These are phyloP conservation scores for Sinelater perroti DNA, from an alignment of 2,888 invertebrate genomes.

Conservation along the genomic window DNA sequence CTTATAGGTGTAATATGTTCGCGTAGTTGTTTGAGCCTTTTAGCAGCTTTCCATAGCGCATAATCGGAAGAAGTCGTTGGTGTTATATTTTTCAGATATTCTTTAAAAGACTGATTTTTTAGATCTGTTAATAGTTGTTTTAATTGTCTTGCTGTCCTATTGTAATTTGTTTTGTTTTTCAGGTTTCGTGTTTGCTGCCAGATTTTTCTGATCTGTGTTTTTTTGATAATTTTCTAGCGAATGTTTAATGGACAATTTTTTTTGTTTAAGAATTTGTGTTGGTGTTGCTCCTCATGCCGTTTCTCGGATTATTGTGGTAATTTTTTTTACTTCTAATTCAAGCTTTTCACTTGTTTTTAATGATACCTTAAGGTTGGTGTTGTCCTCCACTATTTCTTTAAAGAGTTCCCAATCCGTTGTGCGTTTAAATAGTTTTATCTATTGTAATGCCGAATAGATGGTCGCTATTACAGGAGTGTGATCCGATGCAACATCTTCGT, in stretches of 20 bases:
- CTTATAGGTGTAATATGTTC: not conserved
- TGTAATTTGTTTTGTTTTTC: constrained; percentile 8
- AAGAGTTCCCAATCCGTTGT: constrained; percentile 6
- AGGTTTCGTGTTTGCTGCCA: too few relatives aligned
- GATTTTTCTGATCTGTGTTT: too few relatives aligned
- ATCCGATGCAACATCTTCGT: not conserved
- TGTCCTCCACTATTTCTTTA: not conserved
- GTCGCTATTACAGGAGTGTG: constrained; percentile 5
- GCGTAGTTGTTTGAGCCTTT: constrained; percentile 12
- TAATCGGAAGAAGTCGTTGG: constrained; percentile 4
- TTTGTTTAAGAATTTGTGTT: too few relatives aligned
- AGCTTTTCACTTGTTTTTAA: not conserved
- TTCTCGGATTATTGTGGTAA: too few relatives aligned
- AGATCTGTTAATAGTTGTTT: constrained; percentile 12
- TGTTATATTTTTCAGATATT: constrained; percentile 2
- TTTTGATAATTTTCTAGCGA: too few relatives aligned
- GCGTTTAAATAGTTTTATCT: constrained; percentile 3
- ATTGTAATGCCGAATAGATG: constrained; percentile 10
- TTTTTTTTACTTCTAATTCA: too few relatives aligned
- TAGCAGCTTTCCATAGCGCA: not conserved
- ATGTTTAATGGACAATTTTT: too few relatives aligned
- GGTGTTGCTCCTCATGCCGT: too few relatives aligned
- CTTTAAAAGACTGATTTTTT: constrained; percentile 12
- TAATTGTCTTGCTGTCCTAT: constrained; percentile 6
- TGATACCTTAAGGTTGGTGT: constrained; percentile 10